Evolutionary conservation across 1,140 invertebrate genomes (phyloP).

Genomic region (Plectrocnemia conspersa): DNA sequence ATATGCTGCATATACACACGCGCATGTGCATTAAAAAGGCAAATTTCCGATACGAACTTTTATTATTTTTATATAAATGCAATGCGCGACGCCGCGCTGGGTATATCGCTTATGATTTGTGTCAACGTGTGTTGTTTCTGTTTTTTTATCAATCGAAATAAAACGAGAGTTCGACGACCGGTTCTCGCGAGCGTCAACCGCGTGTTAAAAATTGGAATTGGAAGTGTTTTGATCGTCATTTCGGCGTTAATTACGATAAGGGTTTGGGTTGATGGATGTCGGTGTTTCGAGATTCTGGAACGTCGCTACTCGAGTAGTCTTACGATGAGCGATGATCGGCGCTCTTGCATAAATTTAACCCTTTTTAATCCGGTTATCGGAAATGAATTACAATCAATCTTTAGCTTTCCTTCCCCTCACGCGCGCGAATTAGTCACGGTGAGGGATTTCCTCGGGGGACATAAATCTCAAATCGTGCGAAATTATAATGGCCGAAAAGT

Average conservation of each 20-base stretch:
- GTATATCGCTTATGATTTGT: too few relatives aligned
- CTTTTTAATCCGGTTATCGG: background rate
- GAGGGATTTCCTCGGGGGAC: conserved; percentile 12
- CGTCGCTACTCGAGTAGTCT: conserved; percentile 7
- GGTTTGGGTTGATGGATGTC: conserved; percentile 7
- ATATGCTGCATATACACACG: too few relatives aligned
- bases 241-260: conserved; percentile 31
- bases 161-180: conserved; percentile 1
- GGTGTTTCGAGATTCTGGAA: background rate
- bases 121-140: too few relatives aligned
- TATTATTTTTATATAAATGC: too few relatives aligned
- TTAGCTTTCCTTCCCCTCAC: background rate
- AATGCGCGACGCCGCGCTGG: too few relatives aligned
- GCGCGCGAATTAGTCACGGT: conserved; percentile 18
- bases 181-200: conserved; percentile 6
- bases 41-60: too few relatives aligned
- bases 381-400: conserved; percentile 3
- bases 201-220: too few relatives aligned
- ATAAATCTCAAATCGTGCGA: conserved; percentile 29
- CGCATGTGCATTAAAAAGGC: too few relatives aligned
- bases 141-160: too few relatives aligned
- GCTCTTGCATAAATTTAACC: background rate
- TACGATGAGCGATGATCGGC: conserved; percentile 13
- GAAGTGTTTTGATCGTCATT: conserved; percentile 32
- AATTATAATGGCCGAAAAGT: conserved; percentile 35